These are phyloP conservation scores for Homarus americanus DNA, from an alignment of 1,140 invertebrate genomes.

Conservation along the genomic window DNA sequence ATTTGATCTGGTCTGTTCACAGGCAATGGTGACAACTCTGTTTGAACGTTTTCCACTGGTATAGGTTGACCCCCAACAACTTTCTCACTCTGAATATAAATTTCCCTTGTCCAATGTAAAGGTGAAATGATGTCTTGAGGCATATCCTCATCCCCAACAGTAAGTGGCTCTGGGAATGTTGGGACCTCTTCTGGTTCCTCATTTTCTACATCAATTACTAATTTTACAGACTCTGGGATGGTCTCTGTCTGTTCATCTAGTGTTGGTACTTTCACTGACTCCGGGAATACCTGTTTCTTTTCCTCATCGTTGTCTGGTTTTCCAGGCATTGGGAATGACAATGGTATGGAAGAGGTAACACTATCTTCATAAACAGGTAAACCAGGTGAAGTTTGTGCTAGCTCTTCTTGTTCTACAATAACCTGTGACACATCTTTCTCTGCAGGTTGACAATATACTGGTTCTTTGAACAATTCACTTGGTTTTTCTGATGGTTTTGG, in stretches of 20 bases:
- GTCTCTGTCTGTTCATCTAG: neutral
- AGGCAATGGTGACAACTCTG: slow-evolving; percentile 1
- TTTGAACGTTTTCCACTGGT: neutral
- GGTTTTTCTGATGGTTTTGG: neutral
- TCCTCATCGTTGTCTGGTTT: neutral
- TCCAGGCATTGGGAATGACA: neutral
- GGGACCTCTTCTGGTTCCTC: neutral
- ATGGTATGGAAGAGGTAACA: neutral
- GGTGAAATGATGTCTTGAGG: neutral
- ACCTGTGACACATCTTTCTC: neutral
- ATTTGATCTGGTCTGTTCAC: neutral
- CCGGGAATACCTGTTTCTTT: neutral
- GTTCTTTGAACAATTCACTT: neutral
- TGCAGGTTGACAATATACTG: neutral
- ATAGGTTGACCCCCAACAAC: neutral
- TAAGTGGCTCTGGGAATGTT: neutral
- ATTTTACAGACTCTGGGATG: neutral
- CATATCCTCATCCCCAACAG: neutral
- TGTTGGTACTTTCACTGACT: neutral
- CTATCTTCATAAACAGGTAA: slow-evolving; percentile 26
- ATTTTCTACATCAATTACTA: neutral
- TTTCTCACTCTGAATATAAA: neutral
- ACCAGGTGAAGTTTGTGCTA: neutral
- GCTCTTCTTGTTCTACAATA: neutral
- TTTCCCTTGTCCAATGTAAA: neutral